Evolutionary conservation across 2,888 invertebrate species (phyloP).

Genomic region (Mylabris sibirica): DNA sequence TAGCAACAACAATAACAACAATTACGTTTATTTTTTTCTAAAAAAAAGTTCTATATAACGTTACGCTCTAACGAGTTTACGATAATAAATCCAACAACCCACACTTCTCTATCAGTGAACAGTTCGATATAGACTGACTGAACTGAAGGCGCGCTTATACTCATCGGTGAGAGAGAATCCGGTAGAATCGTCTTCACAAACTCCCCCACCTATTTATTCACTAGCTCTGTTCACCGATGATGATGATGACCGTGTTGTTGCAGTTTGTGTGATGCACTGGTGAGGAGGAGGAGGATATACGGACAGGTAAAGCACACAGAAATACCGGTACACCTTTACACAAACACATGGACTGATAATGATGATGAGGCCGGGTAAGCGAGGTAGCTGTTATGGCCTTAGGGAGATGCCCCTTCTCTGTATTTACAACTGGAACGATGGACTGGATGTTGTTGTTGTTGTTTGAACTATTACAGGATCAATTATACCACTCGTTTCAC

Average conservation of each 20-base stretch:
- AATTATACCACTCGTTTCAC: too few relatives aligned
- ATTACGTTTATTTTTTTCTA: neutral
- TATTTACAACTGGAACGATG: neutral
- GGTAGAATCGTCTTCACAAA: too few relatives aligned
- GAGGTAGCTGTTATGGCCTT: neutral
- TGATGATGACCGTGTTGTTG: neutral
- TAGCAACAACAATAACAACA: slow-evolving; percentile 7
- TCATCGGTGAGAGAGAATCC: neutral
- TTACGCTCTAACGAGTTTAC: neutral
- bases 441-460: neutral
- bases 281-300: neutral
- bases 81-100: neutral
- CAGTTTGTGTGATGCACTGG: neutral
- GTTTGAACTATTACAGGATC: too few relatives aligned
- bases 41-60: neutral
- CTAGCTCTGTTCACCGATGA: too few relatives aligned
- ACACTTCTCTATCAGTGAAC: neutral
- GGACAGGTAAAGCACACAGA: neutral
- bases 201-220: too few relatives aligned
- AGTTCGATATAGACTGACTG: neutral
- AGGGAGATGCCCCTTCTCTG: neutral
- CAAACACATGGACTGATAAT: neutral
- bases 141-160: neutral
- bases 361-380: slow-evolving; percentile 5
- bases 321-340: neutral